Conservation (phyloP, 2,888 invertebrate genomes). For the Petrolisthes cinctipes region DNA sequence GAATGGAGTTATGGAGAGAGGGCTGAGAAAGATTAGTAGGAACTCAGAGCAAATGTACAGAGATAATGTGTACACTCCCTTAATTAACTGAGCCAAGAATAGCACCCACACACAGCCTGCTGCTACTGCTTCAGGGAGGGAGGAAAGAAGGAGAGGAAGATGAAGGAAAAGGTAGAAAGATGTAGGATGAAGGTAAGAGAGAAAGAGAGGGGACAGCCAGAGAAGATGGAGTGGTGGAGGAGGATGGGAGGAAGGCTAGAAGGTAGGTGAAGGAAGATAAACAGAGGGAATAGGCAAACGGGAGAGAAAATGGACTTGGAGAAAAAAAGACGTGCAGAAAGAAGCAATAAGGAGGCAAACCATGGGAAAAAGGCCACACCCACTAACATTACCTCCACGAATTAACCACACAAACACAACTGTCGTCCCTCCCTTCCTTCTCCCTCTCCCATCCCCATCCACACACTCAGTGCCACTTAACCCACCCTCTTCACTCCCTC, state of each 20-base stretch:
- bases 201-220: not conserved
- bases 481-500: not conserved
- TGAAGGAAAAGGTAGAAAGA: not conserved
- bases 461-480: slow-evolving; percentile 2
- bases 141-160: not conserved
- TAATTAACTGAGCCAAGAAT: no score
- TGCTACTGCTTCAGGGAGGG: no score
- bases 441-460: slow-evolving; percentile 15
- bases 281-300: not conserved
- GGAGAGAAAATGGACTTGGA: not conserved
- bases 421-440: slow-evolving; percentile 18
- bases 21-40: not conserved
- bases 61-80: not conserved
- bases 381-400: slow-evolving; percentile 23
- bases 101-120: no score
- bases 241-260: not conserved
- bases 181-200: not conserved
- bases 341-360: not conserved
- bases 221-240: not conserved
- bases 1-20: not conserved
- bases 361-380: not conserved
- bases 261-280: not conserved
- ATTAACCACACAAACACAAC: slow-evolving; percentile 32
- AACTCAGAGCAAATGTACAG: not conserved
- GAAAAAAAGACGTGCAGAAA: not conserved